phyloP scores from a whole-genome alignment of 2,113 vertebrate genomes.

The Turdus rufiventris region DNA sequence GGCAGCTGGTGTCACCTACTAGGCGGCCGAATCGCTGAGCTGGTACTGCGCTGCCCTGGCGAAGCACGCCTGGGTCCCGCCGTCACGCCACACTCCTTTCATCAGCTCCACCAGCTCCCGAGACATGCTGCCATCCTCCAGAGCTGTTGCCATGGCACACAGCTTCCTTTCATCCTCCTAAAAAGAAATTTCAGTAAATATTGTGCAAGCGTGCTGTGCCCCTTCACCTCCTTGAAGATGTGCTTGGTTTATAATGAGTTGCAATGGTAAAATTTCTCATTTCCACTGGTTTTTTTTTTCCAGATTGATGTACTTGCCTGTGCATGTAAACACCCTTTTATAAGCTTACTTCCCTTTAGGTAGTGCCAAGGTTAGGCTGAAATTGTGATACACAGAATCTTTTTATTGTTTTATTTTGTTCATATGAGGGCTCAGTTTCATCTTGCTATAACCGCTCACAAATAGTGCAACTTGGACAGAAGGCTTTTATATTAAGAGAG shows the following conservation, averaged over 20 bases:
- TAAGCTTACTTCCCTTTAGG: background rate
- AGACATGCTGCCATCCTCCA: conserved; percentile 64
- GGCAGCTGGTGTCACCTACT: conserved; percentile 66
- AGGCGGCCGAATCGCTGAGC: conserved; percentile 74
- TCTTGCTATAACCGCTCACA: background rate
- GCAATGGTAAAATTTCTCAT: background rate
- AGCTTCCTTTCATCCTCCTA: conserved; percentile 72
- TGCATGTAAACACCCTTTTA: background rate
- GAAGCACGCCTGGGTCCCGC: conserved; percentile 67
- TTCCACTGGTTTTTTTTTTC: background rate
- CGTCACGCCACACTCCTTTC: conserved; percentile 59
- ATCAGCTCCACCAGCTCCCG: conserved; percentile 57
- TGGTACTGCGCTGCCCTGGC: conserved; percentile 69
- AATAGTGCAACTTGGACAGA: background rate
- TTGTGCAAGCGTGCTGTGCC: fast-evolving
- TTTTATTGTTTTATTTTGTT: background rate
- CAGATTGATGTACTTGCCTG: fast-evolving
- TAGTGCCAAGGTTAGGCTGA: background rate
- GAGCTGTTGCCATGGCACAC: conserved; percentile 7
- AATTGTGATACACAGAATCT: background rate
- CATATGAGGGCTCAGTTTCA: background rate
- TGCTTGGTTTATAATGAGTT: background rate
- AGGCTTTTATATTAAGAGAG: background rate
- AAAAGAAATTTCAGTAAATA: conserved; percentile 5
- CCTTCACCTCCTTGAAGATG: background rate